Base-by-base conservation (phyloP, 2,797 vertebrate species). In the Thamnophis elegans region DNA sequence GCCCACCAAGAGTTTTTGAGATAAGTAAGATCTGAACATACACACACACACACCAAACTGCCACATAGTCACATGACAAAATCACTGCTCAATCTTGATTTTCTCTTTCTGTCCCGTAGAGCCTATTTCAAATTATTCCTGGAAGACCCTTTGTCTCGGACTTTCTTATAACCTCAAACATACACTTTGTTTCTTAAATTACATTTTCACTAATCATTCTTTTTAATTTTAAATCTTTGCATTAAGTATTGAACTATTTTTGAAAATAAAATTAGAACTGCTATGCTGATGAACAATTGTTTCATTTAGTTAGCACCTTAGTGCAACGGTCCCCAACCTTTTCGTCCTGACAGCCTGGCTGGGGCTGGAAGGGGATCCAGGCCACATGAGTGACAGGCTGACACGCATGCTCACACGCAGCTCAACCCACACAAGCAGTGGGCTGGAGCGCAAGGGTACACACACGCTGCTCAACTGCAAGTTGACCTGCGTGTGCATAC, bases 401-500 rank as follows among this genome's bases (percentile, higher is more conserved):
- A 5, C n/a, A 16, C 13, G 1, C n/a, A 32, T 32, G 65, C 25
- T 1, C 11, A 28, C 11, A 62, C 4, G 1, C 14, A 32, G 65
- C 6, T 68, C 14, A 32, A 32, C 14, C 32, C 14, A 2, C 62
- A 65, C 1, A 14, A 68, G n/a, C 14, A 32, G n/a, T 68, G 13
- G 65, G 65, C n/a, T 32, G 65, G n/a, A 14, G n/a, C 5, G 5
- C 65, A 68, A 16, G 14, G 2, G 14, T 32, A 32, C 1, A 1
- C n/a, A 65, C 13, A 14, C 4, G 3, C 9, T 26, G 25, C 13
- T n/a, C 28, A 5, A n/a, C 62, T n/a, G 62, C n/a, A 68, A 68
- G 14, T 68, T 0, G 0, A 68, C 14, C 14, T 68, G 26, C 14
- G 2, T 5, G 2, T 2, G 2, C 14, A 68, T 32, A 16, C n/a